Conservation (phyloP, 2,113 vertebrate species). For the Malaclemys terrapin region DNA sequence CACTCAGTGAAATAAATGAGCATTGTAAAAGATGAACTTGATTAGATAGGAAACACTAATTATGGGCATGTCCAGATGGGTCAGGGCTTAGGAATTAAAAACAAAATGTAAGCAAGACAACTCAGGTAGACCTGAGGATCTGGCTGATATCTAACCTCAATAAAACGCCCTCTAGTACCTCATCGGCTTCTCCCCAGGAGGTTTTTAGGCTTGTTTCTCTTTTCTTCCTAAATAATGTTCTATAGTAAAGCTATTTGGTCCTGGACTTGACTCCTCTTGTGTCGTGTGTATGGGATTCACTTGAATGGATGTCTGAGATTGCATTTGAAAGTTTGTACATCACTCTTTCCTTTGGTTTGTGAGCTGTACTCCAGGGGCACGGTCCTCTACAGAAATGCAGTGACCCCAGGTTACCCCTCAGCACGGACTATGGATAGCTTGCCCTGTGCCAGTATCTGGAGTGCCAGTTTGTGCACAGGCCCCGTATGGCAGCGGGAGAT, state of each 20-base stretch:
- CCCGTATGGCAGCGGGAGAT: not conserved
- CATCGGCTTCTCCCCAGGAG: not conserved
- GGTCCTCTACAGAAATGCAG: not conserved
- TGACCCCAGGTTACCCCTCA: not conserved
- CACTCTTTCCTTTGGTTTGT: not conserved
- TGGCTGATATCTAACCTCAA: not conserved
- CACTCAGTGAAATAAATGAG: not conserved
- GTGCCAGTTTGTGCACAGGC: rapidly evolving
- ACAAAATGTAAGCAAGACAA: not conserved
- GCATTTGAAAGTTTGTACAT: not conserved
- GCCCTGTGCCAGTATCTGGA: rapidly evolving
- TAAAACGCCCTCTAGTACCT: not conserved
- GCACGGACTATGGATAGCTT: not conserved
- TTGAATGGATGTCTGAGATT: not conserved
- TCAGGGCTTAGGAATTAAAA: not conserved
- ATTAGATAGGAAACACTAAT: not conserved
- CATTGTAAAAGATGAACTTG: no score
- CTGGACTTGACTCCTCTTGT: not conserved
- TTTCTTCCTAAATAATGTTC: not conserved
- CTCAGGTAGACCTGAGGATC: not conserved
- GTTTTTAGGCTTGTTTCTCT: not conserved
- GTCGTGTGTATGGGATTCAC: not conserved
- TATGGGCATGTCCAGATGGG: not conserved
- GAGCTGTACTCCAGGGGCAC: not conserved
- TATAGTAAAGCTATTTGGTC: not conserved